A percentile compares a stretch with the other conserved stretches of the same genome.
Evolutionary conservation across 2,797 vertebrate species (phyloP).

Genomic region (Selene dorsalis): DNA sequence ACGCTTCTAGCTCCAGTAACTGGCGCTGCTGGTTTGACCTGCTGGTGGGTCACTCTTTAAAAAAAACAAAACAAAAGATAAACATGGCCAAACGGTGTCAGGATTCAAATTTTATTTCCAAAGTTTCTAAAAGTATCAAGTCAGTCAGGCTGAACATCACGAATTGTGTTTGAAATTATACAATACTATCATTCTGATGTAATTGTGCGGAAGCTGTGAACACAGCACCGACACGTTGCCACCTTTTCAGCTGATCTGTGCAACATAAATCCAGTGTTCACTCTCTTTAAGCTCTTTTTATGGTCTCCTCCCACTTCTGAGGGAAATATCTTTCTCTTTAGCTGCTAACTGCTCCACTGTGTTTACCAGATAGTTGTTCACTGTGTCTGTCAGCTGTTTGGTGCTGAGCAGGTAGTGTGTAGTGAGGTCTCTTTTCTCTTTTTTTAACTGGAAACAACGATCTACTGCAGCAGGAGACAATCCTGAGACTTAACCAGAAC

Average conservation of each 20-base stretch:
- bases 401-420: background rate
- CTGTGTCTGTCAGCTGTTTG: slow-evolving; percentile 7
- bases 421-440: background rate
- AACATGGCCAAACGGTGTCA: slow-evolving; percentile 6
- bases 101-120: background rate
- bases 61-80: too few relatives aligned
- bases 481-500: background rate
- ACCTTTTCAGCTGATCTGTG: too few relatives aligned
- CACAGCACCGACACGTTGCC: background rate
- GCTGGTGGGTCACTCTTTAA: background rate
- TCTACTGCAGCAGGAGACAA: background rate
- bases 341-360: background rate
- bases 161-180: background rate
- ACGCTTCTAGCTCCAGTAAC: slow-evolving; percentile 12
- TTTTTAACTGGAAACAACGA: background rate
- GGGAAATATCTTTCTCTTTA: slow-evolving; percentile 4
- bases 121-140: background rate
- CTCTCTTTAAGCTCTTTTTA: background rate
- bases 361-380: background rate
- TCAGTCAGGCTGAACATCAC: background rate
- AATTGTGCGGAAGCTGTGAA: background rate
- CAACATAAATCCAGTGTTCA: too few relatives aligned
- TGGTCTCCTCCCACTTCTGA: background rate
- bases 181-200: background rate
- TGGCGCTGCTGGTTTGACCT: slow-evolving; percentile 28